These are phyloP conservation scores for Picus viridis DNA, from an alignment of 2,797 vertebrate genomes.

Conservation along the genomic window DNA sequence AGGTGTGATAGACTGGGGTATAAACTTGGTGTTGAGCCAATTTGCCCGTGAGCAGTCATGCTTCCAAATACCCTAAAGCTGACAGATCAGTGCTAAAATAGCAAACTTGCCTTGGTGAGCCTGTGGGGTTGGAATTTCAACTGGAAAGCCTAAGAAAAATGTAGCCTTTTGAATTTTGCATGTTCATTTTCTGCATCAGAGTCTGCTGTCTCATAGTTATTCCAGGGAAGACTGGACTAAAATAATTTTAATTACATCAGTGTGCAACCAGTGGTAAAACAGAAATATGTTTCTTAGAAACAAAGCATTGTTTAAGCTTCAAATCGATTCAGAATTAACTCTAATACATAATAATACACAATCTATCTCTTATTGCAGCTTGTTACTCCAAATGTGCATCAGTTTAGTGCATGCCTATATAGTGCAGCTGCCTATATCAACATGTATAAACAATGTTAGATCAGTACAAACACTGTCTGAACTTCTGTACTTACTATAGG, in stretches of 20 bases:
- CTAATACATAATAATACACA: neutral
- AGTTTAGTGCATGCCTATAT: neutral
- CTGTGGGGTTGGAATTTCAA: neutral
- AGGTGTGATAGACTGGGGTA: neutral
- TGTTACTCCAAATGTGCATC: neutral
- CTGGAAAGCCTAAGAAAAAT: neutral
- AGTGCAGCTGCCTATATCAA: neutral
- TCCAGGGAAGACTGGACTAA: neutral
- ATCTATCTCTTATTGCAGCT: neutral
- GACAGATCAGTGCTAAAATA: neutral
- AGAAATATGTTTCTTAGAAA: neutral
- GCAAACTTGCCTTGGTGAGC: neutral
- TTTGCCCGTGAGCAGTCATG: neutral
- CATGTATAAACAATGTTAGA: neutral
- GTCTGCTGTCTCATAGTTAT: neutral
- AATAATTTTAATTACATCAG: neutral
- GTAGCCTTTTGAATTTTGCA: neutral
- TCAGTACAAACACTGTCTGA: neutral
- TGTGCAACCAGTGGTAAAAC: neutral
- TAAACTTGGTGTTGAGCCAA: neutral
- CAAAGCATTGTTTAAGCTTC: neutral
- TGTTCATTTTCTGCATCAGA: neutral
- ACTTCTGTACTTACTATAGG: neutral
- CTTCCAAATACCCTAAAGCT: neutral
- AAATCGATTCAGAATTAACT: neutral